Evolutionary conservation across 2,888 invertebrate species (phyloP), one percentile per base, ranked within the genome.

Genomic region (Noctua pronuba): DNA sequence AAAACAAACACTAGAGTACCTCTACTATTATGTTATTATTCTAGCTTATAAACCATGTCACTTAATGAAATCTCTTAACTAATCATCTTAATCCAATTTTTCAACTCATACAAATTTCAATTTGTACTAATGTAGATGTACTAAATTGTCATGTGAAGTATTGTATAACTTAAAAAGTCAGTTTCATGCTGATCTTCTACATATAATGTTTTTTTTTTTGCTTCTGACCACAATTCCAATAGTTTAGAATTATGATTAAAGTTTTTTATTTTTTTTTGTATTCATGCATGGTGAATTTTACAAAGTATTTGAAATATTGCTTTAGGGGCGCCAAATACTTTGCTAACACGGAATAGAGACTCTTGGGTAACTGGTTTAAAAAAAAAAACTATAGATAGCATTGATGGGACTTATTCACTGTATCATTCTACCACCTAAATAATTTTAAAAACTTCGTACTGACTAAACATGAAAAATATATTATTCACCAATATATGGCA

Each of bases 71-170:
- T 70, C 77, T 79, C 82, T 80, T 84, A 88, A 83, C 84, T 88
- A 86, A 88, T 85, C 58, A 18, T 70, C 85, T 79, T 84, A 86
- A 80, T 80, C 67, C 58, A 79, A 86, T 79, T 83, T 75, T 84
- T 76, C 74, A 85, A 86, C 80, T 80, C 85, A 77, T 78, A 80
- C 76, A 75, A 88, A 86, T 88, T 88, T 82, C 79, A 88, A 91
- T 92, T 93, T 93, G 93, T 93, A 93, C 93, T 93, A 93, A 92
- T 85, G 79, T 86, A 85, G 83, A 91, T 93, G 93, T 93, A 93
- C 93, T 93, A 91, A 86, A 75, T 75, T 80, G 83, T 86, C 81
- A 85, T 77, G 75, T 79, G 74, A 85, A 80, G 70, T 83, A 80
- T 65, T 85, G 60, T 77, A 65, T 67, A 68, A 80, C 77, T 73